Evolutionary conservation across 1,140 invertebrate species (phyloP).

Genomic region (Centruroides sculpturatus): DNA sequence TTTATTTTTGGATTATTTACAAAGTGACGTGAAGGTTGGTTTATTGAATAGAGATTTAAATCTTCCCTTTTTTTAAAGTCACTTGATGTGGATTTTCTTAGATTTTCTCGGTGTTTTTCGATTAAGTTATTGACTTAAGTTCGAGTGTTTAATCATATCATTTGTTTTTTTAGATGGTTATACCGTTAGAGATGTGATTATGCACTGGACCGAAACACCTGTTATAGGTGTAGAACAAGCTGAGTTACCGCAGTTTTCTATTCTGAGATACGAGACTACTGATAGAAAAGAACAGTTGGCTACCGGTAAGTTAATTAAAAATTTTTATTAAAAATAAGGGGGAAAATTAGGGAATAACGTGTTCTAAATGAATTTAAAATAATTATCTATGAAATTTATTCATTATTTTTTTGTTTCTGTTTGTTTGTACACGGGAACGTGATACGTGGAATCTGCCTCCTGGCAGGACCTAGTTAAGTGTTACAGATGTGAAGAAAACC

Average conservation of each 20-base stretch:
- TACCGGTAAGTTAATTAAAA: constrained; percentile 48
- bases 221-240: constrained; percentile 87
- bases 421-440: background rate
- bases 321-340: too few species aligned
- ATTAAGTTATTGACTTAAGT: too few species aligned
- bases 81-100: too few species aligned
- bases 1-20: too few species aligned
- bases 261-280: constrained; percentile 84
- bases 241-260: constrained; percentile 88
- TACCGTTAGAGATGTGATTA: constrained; percentile 86
- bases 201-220: constrained; percentile 80
- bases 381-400: too few species aligned
- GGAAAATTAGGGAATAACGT: too few species aligned
- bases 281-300: constrained; percentile 63
- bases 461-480: background rate
- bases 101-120: too few species aligned
- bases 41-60: too few species aligned
- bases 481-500: background rate
- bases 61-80: too few species aligned
- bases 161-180: constrained; percentile 65
- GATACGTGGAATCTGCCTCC: background rate
- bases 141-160: background rate
- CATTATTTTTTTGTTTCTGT: background rate
- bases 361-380: too few species aligned
- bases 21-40: too few species aligned